Evolutionary conservation across 2,113 vertebrate genomes (phyloP).

Genomic region (Gambusia holbrooki): DNA sequence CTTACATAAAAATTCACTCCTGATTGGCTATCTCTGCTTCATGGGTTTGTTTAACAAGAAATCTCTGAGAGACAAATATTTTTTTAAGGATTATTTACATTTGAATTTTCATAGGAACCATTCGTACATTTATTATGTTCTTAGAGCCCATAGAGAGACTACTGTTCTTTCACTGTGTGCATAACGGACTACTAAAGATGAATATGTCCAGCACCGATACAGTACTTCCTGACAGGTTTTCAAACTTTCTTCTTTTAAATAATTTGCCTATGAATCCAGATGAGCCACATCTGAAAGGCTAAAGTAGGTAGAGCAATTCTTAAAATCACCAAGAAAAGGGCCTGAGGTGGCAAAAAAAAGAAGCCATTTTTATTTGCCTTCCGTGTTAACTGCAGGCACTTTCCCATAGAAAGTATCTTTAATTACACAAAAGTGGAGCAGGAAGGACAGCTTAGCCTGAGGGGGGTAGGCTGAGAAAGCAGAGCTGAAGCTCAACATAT

Average conservation of each 20-base stretch:
- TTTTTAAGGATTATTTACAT: no score
- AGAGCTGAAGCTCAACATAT: constrained; percentile 60
- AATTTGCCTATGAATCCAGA: constrained; percentile 54
- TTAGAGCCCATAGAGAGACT: no score
- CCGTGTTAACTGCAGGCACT: constrained; percentile 68
- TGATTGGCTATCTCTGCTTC: no score
- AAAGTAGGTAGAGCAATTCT: constrained; percentile 61
- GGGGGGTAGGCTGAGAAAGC: constrained; percentile 60
- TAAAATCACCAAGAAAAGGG: constrained; percentile 55
- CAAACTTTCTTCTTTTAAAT: constrained; percentile 48
- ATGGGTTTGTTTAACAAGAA: no score
- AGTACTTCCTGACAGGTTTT: constrained; percentile 16
- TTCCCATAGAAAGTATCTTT: constrained; percentile 74
- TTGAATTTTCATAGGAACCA: no score
- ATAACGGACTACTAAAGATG: not conserved
- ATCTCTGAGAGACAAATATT: no score
- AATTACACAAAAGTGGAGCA: constrained; percentile 76
- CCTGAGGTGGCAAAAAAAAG: constrained; percentile 53
- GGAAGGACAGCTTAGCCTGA: constrained; percentile 70
- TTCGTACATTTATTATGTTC: no score
- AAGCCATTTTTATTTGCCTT: constrained; percentile 67
- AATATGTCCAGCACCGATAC: constrained; percentile 11
- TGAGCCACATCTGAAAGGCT: constrained; percentile 48
- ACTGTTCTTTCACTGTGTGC: not conserved
- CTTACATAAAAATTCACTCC: no score